Base-by-base conservation (phyloP, 2,888 invertebrate species). In the Leistus spinibarbis region DNA sequence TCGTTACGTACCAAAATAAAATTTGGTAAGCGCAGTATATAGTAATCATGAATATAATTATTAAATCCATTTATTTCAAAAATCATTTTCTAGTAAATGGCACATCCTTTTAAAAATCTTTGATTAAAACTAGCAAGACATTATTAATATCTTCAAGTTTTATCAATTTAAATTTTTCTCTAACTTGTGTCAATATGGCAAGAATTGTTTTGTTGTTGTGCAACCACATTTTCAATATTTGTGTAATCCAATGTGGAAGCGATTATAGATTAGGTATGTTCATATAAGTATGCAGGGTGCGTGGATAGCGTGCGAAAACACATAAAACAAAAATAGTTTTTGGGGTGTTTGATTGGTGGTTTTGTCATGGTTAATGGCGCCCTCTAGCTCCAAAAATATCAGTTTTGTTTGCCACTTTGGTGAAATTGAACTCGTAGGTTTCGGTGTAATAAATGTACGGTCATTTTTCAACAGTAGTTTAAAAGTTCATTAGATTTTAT, bases 281-380 rank as follows among this genome's bases (percentile, higher is more conserved):
- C 40, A 40, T 40, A 5, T 24, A n/a, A n/a, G n/a, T n/a, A 40
- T 40, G 7, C 13, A 13, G 13, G 40, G 13, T 40, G 40, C 40
- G 40, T 40, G 40, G 40, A 20, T 73, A 57, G 73, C 73, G 73
- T 73, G 73, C 67, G 23, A 67, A 73, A 73, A 67, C 67, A 67
- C 73, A 73, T 73, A 66, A 73, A 73, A 60, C 22, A 67, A 60
- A 67, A 73, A 73, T 60, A 53, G n/a, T 40, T 10, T 40, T 40
- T 40, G 67, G 40, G 73, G 56, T 54, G 27, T 69, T 75, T 75
- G 75, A 75, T 75, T 75, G 63, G 75, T 75, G 69, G 75, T 69
- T 68, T 64, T 68, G 53, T 69, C 54, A 40, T 40, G 40, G 40
- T 13, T 75, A 75, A 75, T 75, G 75, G 63, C 56, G 68, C 40